Evolutionary conservation across 1,140 invertebrate species (phyloP).

Genomic region (Hylaeus volcanicus): DNA sequence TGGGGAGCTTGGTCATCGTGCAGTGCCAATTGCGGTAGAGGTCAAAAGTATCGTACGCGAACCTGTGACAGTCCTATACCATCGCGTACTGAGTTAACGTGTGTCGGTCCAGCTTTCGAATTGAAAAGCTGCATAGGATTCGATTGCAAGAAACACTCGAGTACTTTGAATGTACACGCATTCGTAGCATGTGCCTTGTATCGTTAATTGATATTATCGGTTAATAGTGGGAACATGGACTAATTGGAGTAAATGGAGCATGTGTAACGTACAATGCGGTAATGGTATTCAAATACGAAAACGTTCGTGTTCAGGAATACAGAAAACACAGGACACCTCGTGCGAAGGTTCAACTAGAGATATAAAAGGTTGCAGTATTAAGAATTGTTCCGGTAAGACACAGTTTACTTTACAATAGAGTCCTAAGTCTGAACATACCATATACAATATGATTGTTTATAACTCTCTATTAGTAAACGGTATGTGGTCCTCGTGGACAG

Average conservation of each 20-base stretch:
- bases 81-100: slow-evolving; percentile 26
- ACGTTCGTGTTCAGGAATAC: slow-evolving; percentile 24
- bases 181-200: neutral
- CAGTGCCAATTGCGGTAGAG: slow-evolving; percentile 33
- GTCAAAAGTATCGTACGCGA: slow-evolving; percentile 38
- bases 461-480: slow-evolving; percentile 30
- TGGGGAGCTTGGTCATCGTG: slow-evolving; percentile 40
- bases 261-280: slow-evolving; percentile 31
- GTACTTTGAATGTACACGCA: neutral
- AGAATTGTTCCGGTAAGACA: slow-evolving; percentile 33
- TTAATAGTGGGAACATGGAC: slow-evolving; percentile 28
- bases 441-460: neutral
- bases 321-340: slow-evolving; percentile 8
- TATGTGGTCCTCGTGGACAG: slow-evolving; percentile 42
- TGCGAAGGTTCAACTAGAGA: slow-evolving; percentile 31
- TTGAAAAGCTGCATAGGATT: slow-evolving; percentile 9
- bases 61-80: slow-evolving; percentile 40
- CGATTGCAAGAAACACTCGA: slow-evolving; percentile 19
- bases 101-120: slow-evolving; percentile 26
- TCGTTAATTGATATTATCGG: neutral
- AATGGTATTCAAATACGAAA: slow-evolving; percentile 24
- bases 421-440: neutral
- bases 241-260: slow-evolving; percentile 29
- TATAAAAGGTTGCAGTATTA: slow-evolving; percentile 29
- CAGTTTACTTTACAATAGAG: neutral